Percentiles rank a stretch among this genome's conserved stretches.
phyloP scores from a whole-genome alignment of 2,888 invertebrate genomes.

The Hypomecis atomaria region DNA sequence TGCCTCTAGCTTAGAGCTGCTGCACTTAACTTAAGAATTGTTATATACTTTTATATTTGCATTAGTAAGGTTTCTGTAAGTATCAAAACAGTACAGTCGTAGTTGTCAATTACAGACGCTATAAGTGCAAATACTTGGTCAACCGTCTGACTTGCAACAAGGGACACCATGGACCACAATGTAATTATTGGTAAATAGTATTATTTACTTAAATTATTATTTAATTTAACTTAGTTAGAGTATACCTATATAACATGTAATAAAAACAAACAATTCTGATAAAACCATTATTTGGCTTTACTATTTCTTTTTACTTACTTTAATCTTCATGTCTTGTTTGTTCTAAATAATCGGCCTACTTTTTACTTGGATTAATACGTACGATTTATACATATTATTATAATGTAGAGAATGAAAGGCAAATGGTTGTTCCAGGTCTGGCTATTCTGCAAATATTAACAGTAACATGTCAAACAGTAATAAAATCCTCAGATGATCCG shows the following conservation, averaged over 20 bases:
- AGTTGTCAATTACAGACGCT: slow-evolving; percentile 60
- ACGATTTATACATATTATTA: too few species aligned
- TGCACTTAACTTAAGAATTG: too few species aligned
- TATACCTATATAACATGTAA: too few species aligned
- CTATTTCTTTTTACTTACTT: too few species aligned
- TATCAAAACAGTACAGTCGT: slow-evolving; percentile 54
- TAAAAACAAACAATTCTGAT: too few species aligned
- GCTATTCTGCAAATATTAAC: background rate
- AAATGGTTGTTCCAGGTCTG: slow-evolving; percentile 10
- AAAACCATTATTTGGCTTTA: too few species aligned
- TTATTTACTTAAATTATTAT: background rate
- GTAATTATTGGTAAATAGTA: slow-evolving; percentile 58
- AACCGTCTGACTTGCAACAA: slow-evolving; percentile 52
- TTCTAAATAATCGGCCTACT: too few species aligned
- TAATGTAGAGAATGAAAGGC: background rate
- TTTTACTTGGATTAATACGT: too few species aligned
- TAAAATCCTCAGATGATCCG: background rate
- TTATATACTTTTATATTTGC: too few species aligned
- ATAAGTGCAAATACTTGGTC: slow-evolving; percentile 62
- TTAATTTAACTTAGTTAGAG: background rate
- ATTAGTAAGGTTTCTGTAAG: slow-evolving; percentile 36
- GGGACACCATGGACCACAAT: slow-evolving; percentile 56
- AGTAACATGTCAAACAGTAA: background rate
- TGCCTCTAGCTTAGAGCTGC: too few species aligned
- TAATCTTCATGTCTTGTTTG: too few species aligned